Evolutionary conservation across 2,797 vertebrate species (phyloP).

Genomic region (Gymnothorax reevesii): DNA sequence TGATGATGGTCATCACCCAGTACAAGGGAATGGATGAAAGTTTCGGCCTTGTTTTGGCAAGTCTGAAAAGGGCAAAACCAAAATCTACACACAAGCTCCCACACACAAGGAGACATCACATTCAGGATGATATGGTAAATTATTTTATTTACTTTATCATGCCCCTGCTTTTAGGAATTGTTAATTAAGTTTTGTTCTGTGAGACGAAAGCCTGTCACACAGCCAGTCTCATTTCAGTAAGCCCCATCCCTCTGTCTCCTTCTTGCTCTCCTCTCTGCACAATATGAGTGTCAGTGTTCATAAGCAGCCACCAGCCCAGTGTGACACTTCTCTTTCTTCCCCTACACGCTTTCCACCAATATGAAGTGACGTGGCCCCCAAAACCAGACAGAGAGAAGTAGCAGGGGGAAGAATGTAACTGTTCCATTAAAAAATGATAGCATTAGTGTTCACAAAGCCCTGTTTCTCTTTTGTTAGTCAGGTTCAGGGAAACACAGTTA

Average conservation of each 20-base stretch:
- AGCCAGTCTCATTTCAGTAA: constrained; percentile 13
- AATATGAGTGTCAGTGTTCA: constrained; percentile 71
- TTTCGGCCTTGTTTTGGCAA: background rate
- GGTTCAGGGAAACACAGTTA: constrained; percentile 51
- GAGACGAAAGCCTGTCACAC: constrained; percentile 30
- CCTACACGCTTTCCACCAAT: constrained; percentile 50
- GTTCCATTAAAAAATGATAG: constrained; percentile 66
- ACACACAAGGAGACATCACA: background rate
- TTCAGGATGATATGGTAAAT: background rate
- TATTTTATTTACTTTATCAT: background rate
- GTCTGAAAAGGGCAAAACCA: background rate
- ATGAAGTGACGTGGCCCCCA: constrained; percentile 53
- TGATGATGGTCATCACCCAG: background rate
- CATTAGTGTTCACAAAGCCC: constrained; percentile 80
- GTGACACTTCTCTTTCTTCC: constrained; percentile 66
- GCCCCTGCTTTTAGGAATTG: background rate
- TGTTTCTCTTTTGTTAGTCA: constrained; percentile 38
- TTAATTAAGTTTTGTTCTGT: constrained; percentile 25
- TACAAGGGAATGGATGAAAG: background rate
- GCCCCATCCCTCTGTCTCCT: background rate
- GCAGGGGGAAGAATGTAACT: constrained; percentile 48
- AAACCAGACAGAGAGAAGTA: constrained; percentile 55
- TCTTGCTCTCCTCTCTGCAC: constrained; percentile 48
- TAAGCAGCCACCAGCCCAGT: constrained; percentile 61
- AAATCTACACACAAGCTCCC: background rate